Evolutionary conservation across 2,888 invertebrate genomes (phyloP).

Genomic region (Anticlea derivata): DNA sequence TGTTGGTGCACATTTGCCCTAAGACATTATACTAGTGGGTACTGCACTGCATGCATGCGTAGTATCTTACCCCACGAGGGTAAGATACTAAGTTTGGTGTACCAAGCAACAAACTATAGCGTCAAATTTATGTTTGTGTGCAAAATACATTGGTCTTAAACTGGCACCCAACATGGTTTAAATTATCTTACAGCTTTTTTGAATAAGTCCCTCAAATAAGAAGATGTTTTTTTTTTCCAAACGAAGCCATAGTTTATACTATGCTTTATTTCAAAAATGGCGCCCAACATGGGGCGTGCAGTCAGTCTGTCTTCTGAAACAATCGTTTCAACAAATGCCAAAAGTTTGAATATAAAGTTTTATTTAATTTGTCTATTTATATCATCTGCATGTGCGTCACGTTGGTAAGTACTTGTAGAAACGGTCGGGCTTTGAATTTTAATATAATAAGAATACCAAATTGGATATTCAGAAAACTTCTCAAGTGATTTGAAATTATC

Average conservation of each 20-base stretch:
- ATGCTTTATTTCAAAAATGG: neutral
- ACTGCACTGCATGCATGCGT: neutral
- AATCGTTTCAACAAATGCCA: neutral
- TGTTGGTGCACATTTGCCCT: neutral
- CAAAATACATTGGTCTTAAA: too few species aligned
- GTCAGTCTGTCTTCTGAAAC: neutral
- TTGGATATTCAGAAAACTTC: conserved; percentile 13
- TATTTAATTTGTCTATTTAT: conserved; percentile 6
- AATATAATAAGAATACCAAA: conserved; percentile 17
- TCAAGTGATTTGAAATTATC: conserved; percentile 7
- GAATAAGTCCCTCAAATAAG: too few species aligned
- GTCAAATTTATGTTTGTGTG: neutral
- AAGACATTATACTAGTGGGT: neutral
- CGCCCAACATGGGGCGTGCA: conserved; percentile 9
- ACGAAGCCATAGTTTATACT: too few species aligned
- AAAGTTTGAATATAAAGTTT: conserved; percentile 11
- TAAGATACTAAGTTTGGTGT: neutral
- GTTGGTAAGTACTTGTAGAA: conserved; percentile 18
- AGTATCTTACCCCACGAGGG: neutral
- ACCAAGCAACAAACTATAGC: neutral
- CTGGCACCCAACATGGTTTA: conserved; percentile 10
- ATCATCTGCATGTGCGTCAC: conserved; percentile 13
- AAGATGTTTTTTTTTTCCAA: too few species aligned
- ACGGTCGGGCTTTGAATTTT: conserved; percentile 12
- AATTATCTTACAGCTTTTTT: neutral